These are phyloP conservation scores for Tinea trinotella DNA, from an alignment of 2,888 invertebrate genomes.

Conservation along the genomic window DNA sequence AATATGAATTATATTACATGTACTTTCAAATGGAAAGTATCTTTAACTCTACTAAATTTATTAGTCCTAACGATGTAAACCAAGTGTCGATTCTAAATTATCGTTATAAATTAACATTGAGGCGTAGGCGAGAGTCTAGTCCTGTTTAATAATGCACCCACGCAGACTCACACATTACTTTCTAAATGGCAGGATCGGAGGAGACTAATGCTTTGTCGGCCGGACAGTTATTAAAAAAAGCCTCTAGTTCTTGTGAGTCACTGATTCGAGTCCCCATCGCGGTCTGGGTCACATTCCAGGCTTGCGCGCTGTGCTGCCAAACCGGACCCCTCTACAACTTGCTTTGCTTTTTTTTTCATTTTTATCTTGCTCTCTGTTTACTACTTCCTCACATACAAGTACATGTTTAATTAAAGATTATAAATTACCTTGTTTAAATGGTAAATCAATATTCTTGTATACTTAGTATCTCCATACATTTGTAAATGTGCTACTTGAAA, in stretches of 20 bases:
- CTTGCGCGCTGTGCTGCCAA: constrained; percentile 30
- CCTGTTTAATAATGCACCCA: constrained; percentile 54
- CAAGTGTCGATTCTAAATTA: not conserved
- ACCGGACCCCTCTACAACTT: constrained; percentile 30
- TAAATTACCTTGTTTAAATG: too few species aligned
- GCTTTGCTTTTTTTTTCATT: not conserved
- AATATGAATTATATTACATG: too few species aligned
- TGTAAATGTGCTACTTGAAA: too few species aligned
- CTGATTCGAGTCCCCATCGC: constrained; percentile 45
- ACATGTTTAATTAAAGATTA: too few species aligned
- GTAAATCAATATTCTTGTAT: too few species aligned
- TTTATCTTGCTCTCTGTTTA: constrained; percentile 13
- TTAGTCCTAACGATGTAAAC: too few species aligned
- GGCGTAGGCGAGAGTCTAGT: not conserved
- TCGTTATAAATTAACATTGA: not conserved
- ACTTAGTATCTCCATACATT: too few species aligned
- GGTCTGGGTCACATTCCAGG: constrained; percentile 68
- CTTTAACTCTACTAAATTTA: too few species aligned
- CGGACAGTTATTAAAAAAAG: constrained; percentile 34
- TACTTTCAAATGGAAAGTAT: too few species aligned
- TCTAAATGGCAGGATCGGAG: constrained; percentile 45
- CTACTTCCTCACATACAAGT: constrained; percentile 12
- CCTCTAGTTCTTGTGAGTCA: constrained; percentile 48
- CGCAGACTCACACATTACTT: constrained; percentile 39
- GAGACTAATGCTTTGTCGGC: constrained; percentile 23